Evolutionary conservation across 2,888 invertebrate genomes (phyloP).

Genomic region (Tortrix viridana): DNA sequence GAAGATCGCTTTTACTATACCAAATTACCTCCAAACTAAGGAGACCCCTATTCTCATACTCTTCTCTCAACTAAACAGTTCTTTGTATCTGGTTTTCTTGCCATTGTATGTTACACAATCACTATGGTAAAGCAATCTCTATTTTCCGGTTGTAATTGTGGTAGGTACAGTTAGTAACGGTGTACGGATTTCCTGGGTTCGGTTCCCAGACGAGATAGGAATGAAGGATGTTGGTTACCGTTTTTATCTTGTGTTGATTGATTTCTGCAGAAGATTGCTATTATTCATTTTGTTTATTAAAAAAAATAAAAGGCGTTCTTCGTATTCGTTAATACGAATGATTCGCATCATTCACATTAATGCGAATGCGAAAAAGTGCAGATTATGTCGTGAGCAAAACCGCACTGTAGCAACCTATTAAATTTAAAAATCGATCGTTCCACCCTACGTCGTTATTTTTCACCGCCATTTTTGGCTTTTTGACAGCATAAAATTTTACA

Average conservation of each 20-base stretch:
- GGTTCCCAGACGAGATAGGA: constrained; percentile 67
- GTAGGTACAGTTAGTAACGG: constrained; percentile 59
- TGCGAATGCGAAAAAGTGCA: too few species aligned
- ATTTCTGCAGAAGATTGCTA: constrained; percentile 7
- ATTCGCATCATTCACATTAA: too few species aligned
- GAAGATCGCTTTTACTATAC: constrained; percentile 69
- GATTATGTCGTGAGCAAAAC: too few species aligned
- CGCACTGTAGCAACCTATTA: neutral
- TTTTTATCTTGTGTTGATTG: constrained; percentile 8
- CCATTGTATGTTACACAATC: constrained; percentile 58
- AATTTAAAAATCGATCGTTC: constrained; percentile 10
- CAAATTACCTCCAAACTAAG: constrained; percentile 43
- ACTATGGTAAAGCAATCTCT: constrained; percentile 73
- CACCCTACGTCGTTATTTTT: constrained; percentile 19
- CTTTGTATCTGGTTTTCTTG: constrained; percentile 2
- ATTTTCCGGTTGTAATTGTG: constrained; percentile 70
- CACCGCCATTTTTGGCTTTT: constrained; percentile 13
- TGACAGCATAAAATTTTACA: constrained; percentile 44
- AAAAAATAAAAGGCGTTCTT: too few species aligned
- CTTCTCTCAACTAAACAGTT: constrained; percentile 2
- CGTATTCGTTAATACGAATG: too few species aligned
- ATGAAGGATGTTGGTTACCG: constrained; percentile 44
- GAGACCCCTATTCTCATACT: constrained; percentile 44
- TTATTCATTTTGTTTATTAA: neutral
- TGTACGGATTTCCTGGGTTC: constrained; percentile 75